These are phyloP conservation scores for Prionchulus punctatus DNA, from an alignment of 2,888 invertebrate species.

Conservation along the genomic window DNA sequence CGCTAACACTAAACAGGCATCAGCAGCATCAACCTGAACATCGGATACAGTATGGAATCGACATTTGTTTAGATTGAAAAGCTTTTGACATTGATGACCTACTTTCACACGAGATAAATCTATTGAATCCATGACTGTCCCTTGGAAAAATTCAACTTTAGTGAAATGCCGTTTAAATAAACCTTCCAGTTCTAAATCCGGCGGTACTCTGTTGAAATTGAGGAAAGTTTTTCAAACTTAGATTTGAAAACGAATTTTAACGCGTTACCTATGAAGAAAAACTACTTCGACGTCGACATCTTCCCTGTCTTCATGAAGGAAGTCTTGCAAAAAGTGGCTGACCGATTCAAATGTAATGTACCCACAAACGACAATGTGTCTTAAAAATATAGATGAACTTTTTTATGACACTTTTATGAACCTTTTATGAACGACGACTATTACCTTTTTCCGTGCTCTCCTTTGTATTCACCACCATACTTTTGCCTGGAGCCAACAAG, in stretches of 20 bases:
- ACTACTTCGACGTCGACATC: conserved; percentile 95
- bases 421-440: not conserved
- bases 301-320: conserved; percentile 98
- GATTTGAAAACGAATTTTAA: not conserved
- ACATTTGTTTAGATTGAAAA: not conserved
- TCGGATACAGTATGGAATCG: not conserved
- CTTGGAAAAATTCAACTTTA: conserved; percentile 99
- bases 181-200: conserved; percentile 99
- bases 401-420: not conserved
- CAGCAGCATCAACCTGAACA: conserved; percentile 84
- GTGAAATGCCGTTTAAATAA: conserved; percentile 99
- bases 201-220: conserved; percentile 66
- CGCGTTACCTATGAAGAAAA: conserved; percentile 83
- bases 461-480: conserved; percentile 98
- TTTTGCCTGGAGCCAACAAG: conserved; percentile 97
- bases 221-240: not conserved
- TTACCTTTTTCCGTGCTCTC: conserved; percentile 99
- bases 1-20: conserved; percentile 95
- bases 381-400: conserved; percentile 34
- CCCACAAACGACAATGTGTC: conserved; percentile 99
- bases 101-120: conserved; percentile 97
- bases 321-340: conserved; percentile 99
- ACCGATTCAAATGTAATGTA: conserved; percentile 99
- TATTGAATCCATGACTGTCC: conserved; percentile 99
- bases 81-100: not conserved